A percentile compares a stretch with the other conserved stretches of the same genome.
Evolutionary conservation across 2,888 invertebrate genomes (phyloP).

Genomic region (Belgica antarctica): DNA sequence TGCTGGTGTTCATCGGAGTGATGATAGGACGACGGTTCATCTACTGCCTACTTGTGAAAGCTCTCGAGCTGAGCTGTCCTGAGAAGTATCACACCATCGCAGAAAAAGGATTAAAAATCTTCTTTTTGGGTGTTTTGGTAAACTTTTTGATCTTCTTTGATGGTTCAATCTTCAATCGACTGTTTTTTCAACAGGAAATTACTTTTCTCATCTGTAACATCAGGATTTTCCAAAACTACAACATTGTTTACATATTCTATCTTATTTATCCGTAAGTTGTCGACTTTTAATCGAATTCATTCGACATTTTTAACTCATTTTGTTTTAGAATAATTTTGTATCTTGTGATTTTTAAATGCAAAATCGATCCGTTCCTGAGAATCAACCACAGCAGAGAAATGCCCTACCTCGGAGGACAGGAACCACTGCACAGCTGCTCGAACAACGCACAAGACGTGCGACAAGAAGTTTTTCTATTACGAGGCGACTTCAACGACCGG

Average conservation of each 20-base stretch:
- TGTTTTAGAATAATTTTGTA: conserved; percentile 69
- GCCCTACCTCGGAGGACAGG: conserved; percentile 54
- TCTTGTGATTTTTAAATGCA: conserved; percentile 76
- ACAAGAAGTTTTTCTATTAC: conserved; percentile 79
- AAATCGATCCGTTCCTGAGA: conserved; percentile 75
- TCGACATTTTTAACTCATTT: conserved; percentile 34
- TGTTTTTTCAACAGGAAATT: no score
- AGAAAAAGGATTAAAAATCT: conserved; percentile 57
- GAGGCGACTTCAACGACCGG: conserved; percentile 83
- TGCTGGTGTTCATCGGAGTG: conserved; percentile 79
- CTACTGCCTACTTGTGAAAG: conserved; percentile 60
- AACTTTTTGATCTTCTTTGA: no score
- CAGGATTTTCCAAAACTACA: conserved; percentile 71
- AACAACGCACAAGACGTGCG: conserved; percentile 69
- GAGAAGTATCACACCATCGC: conserved; percentile 54
- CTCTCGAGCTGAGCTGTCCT: conserved; percentile 57
- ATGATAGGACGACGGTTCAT: conserved; percentile 78
- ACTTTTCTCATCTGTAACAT: conserved; percentile 68
- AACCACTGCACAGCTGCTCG: conserved; percentile 75
- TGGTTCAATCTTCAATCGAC: no score
- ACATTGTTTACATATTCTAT: conserved; percentile 76
- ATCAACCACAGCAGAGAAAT: conserved; percentile 51
- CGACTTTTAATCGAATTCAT: background rate
- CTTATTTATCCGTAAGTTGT: conserved; percentile 85
- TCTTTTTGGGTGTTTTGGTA: conserved; percentile 63